phyloP scores from a whole-genome alignment of 2,888 invertebrate species.

The Caenorhabditis sinica region DNA sequence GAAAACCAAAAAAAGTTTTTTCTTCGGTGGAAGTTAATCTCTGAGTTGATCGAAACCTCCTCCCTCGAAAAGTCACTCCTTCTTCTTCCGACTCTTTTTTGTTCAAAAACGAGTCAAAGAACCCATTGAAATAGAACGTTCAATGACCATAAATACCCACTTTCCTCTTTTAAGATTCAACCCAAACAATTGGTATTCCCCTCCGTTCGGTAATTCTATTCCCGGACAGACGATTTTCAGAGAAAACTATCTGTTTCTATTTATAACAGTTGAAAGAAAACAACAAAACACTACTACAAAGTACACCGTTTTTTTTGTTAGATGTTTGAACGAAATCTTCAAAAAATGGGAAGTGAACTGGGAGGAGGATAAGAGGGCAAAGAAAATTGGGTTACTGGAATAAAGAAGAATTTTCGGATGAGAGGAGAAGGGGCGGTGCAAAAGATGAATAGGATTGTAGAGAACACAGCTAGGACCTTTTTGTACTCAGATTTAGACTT shows the following conservation, averaged over 20 bases:
- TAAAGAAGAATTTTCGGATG: background rate
- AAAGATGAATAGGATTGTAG: conserved; percentile 5
- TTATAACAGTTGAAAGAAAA: conserved; percentile 1
- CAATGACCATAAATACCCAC: conserved; percentile 33
- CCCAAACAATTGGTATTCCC: conserved; percentile 30
- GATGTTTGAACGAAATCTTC: conserved; percentile 23
- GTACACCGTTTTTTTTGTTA: background rate
- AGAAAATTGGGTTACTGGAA: conserved; percentile 51
- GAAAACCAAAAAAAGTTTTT: background rate
- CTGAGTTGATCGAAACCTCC: conserved; percentile 38
- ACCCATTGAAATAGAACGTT: conserved; percentile 10
- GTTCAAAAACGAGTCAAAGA: conserved; percentile 1
- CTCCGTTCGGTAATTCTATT: conserved; percentile 6
- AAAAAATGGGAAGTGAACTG: conserved; percentile 40
- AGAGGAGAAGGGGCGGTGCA: conserved; percentile 3
- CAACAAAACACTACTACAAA: background rate
- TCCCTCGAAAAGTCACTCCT: background rate
- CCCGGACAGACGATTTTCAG: background rate
- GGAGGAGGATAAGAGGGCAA: conserved; percentile 18
- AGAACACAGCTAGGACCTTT: background rate
- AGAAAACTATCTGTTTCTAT: background rate
- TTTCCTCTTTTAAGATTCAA: background rate
- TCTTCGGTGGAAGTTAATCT: conserved; percentile 39
- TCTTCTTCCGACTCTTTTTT: conserved; percentile 24
- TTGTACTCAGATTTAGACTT: conserved; percentile 10